Percentiles rank a stretch among this genome's conserved stretches.
phyloP scores from a whole-genome alignment of 2,797 vertebrate genomes.

The Serranus cabrilla region DNA sequence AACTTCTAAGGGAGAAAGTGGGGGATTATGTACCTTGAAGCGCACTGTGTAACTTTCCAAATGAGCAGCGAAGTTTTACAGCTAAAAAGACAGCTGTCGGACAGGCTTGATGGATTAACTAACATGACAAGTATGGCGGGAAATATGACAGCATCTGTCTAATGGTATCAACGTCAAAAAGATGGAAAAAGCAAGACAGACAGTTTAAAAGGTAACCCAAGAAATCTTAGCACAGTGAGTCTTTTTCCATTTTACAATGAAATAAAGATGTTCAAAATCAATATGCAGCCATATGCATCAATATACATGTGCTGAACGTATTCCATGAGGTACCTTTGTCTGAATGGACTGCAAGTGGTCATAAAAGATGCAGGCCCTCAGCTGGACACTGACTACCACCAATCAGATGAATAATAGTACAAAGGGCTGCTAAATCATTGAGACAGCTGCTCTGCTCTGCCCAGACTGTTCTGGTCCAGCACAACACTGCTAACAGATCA shows the following conservation, averaged over 20 bases:
- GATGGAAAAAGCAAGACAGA: constrained; percentile 14
- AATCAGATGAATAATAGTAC: constrained; percentile 87
- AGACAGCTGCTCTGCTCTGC: constrained; percentile 76
- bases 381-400: constrained; percentile 80
- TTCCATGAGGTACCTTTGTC: constrained; percentile 80
- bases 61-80: constrained; percentile 57
- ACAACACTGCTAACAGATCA: constrained; percentile 77
- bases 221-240: constrained; percentile 22
- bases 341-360: constrained; percentile 84
- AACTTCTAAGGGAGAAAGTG: constrained; percentile 55
- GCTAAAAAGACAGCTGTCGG: constrained; percentile 58
- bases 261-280: constrained; percentile 76
- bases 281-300: constrained; percentile 71
- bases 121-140: constrained; percentile 55
- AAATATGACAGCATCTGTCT: constrained; percentile 62
- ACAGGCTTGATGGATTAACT: constrained; percentile 62
- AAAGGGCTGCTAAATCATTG: constrained; percentile 86
- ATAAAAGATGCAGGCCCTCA: constrained; percentile 84
- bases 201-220: constrained; percentile 41
- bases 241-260: constrained; percentile 56
- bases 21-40: constrained; percentile 61
- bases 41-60: constrained; percentile 62
- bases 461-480: constrained; percentile 67
- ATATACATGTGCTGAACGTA: constrained; percentile 75
- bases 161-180: constrained; percentile 53